A percentile compares a stretch with the other conserved stretches of the same genome.
Conservation (phyloP, 92 coral and sea anemone species). For the Scolanthus callimorphus region DNA sequence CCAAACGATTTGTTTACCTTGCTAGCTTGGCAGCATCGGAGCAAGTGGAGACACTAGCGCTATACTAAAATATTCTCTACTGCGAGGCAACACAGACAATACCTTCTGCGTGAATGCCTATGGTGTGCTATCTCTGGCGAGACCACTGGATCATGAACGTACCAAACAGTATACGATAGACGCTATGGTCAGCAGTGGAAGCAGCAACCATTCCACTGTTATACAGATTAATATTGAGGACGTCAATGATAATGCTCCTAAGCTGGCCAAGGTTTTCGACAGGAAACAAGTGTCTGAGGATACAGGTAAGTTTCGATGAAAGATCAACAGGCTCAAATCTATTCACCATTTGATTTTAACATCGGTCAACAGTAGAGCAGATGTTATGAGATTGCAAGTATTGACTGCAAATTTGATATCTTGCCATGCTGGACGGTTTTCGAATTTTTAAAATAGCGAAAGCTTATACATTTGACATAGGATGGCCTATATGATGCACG, state of each 20-base stretch:
- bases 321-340: too few relatives aligned
- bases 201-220: conserved; percentile 42
- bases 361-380: too few relatives aligned
- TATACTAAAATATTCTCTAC: conserved; percentile 42
- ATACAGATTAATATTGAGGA: conserved; percentile 53
- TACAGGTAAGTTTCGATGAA: conserved; percentile 62
- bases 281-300: conserved; percentile 65
- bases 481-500: too few relatives aligned
- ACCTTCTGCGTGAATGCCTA: conserved; percentile 57
- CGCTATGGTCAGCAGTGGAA: conserved; percentile 54
- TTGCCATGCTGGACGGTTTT: too few relatives aligned
- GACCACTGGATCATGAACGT: conserved; percentile 54
- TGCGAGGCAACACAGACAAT: conserved; percentile 59
- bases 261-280: conserved; percentile 37
- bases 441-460: too few relatives aligned
- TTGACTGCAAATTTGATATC: too few relatives aligned
- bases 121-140: conserved; percentile 67
- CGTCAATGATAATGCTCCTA: conserved; percentile 41
- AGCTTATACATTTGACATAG: too few relatives aligned
- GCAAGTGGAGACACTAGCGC: conserved; percentile 25
- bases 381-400: too few relatives aligned
- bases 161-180: conserved; percentile 56
- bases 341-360: too few relatives aligned
- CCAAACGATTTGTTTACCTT: too few relatives aligned
- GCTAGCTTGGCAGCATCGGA: too few relatives aligned